A percentile compares a stretch with the other conserved stretches of the same genome.
These are phyloP conservation scores for Punctoribates punctum DNA, from an alignment of 2,888 invertebrate genomes.

Conservation along the genomic window DNA sequence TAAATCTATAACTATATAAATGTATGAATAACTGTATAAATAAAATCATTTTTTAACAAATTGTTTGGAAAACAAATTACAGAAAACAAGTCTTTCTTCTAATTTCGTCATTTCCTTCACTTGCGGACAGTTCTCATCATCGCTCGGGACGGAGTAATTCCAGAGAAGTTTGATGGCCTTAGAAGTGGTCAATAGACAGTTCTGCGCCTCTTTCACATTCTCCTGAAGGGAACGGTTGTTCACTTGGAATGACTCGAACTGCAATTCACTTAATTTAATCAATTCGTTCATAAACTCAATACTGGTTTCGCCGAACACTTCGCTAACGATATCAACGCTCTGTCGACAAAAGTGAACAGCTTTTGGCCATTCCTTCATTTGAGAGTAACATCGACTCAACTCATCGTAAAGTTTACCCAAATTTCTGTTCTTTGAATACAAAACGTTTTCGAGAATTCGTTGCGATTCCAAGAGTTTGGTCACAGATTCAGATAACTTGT, in stretches of 20 bases:
- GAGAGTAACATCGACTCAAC: slow-evolving; percentile 59
- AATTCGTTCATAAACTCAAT: slow-evolving; percentile 66
- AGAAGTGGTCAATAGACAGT: slow-evolving; percentile 14
- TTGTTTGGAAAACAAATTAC: slow-evolving; percentile 6
- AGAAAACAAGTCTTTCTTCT: slow-evolving; percentile 4
- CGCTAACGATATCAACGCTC: slow-evolving; percentile 61
- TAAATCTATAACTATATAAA: neutral
- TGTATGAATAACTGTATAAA: neutral
- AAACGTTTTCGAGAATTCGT: slow-evolving; percentile 55
- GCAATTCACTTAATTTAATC: slow-evolving; percentile 62
- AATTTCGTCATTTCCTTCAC: neutral
- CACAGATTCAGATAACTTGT: slow-evolving; percentile 52
- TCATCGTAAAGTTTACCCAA: slow-evolving; percentile 57
- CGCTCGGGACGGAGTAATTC: neutral
- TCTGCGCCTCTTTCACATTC: neutral
- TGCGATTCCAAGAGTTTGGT: slow-evolving; percentile 56
- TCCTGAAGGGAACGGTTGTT: slow-evolving; percentile 47
- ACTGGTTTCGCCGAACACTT: slow-evolving; percentile 63
- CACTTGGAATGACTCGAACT: slow-evolving; percentile 55
- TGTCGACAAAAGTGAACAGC: slow-evolving; percentile 57
- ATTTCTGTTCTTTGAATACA: slow-evolving; percentile 59
- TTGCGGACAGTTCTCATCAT: neutral
- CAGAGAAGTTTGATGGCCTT: slow-evolving; percentile 17
- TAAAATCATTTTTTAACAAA: neutral
- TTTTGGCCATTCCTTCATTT: slow-evolving; percentile 54